These are phyloP conservation scores for Colaptes auratus DNA, from an alignment of 2,113 vertebrate genomes.

Conservation along the genomic window DNA sequence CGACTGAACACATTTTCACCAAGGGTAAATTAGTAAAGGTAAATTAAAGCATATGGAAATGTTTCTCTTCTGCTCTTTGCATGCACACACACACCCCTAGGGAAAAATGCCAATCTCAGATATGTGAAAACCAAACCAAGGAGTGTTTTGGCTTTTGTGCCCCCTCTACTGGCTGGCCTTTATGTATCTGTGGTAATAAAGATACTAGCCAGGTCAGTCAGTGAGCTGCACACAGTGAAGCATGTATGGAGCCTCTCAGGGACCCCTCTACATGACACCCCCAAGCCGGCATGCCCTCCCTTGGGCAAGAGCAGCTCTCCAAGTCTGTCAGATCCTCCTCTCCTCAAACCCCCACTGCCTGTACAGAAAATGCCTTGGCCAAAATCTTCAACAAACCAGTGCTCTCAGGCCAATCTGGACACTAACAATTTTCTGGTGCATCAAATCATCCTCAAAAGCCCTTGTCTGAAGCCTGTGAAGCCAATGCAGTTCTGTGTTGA, in stretches of 20 bases:
- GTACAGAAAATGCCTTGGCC: neutral
- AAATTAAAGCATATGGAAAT: neutral
- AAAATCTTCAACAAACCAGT: neutral
- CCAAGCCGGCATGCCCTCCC: neutral
- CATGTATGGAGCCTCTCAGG: neutral
- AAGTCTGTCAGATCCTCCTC: neutral
- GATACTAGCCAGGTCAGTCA: neutral
- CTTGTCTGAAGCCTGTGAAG: too few species aligned
- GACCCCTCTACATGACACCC: rapidly evolving
- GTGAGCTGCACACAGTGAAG: neutral
- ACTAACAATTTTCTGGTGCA: neutral
- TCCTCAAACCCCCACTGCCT: rapidly evolving
- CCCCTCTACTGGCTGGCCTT: conserved; percentile 51
- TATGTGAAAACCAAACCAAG: neutral
- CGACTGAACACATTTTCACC: neutral
- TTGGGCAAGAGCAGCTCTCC: rapidly evolving
- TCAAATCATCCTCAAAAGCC: neutral
- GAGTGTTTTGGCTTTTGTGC: neutral
- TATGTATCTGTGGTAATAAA: neutral
- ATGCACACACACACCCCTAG: rapidly evolving
- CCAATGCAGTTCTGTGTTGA: neutral
- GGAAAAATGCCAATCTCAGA: neutral
- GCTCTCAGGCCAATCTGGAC: neutral
- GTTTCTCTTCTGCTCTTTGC: neutral
- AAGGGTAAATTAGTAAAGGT: conserved; percentile 18